A percentile compares a stretch with the other conserved stretches of the same genome.
Evolutionary conservation across 2,797 vertebrate species (phyloP).

Genomic region (Simalia tracyae): DNA sequence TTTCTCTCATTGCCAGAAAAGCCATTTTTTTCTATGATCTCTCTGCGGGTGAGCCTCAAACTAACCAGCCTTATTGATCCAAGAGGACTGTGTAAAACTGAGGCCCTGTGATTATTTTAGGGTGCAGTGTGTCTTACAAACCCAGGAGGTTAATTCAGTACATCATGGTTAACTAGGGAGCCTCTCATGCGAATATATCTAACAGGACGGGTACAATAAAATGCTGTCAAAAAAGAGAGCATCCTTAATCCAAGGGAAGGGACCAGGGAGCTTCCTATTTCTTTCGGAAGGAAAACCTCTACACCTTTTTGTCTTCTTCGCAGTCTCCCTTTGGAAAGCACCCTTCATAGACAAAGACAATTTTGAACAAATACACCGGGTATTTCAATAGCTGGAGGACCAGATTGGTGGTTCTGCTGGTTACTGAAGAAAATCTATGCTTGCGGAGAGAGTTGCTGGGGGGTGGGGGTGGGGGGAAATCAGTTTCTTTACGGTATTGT

Average conservation of each 20-base stretch:
- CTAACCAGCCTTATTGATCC: background rate
- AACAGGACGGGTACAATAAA: background rate
- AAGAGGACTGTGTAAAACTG: background rate
- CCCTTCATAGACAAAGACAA: background rate
- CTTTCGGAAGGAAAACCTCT: background rate
- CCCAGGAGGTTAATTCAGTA: background rate
- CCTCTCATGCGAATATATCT: background rate
- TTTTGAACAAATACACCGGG: background rate
- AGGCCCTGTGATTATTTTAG: background rate
- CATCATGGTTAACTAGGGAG: background rate
- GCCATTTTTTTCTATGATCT: background rate
- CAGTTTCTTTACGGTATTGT: constrained; percentile 1
- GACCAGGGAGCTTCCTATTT: background rate
- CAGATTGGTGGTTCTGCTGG: background rate
- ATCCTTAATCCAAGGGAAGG: background rate
- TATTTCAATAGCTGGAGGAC: background rate
- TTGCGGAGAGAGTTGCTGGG: background rate
- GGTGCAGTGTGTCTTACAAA: background rate
- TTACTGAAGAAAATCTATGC: background rate
- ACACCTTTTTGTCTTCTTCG: background rate
- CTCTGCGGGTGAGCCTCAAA: background rate
- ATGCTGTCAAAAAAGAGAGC: background rate
- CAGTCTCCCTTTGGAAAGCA: background rate
- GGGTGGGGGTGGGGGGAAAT: too few species aligned
- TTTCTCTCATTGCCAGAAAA: background rate